Conservation (phyloP, 2,113 vertebrate genomes). For the Pleuronectes platessa region DNA sequence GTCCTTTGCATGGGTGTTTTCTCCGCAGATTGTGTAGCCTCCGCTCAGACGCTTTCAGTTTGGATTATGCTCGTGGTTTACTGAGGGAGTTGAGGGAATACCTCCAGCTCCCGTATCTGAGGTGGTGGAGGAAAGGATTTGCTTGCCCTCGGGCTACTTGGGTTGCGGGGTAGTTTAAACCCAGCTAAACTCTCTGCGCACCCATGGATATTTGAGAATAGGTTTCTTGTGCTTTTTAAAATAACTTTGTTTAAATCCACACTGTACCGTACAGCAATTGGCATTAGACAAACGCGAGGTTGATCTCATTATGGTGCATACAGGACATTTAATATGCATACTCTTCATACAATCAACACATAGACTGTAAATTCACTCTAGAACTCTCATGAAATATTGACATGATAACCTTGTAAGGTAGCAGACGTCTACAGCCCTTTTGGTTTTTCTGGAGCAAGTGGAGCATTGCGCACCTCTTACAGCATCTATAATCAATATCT, state of each 20-base stretch:
- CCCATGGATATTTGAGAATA: constrained; percentile 40
- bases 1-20: constrained; percentile 64
- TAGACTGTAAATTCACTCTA: background rate
- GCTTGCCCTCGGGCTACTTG: constrained; percentile 64
- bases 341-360: background rate
- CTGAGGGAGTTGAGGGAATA: constrained; percentile 70
- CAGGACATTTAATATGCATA: constrained; percentile 17
- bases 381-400: background rate
- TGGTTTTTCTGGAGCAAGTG: background rate
- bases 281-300: background rate
- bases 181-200: constrained; percentile 53
- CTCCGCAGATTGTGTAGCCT: constrained; percentile 64
- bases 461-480: background rate
- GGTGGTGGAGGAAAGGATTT: constrained; percentile 67
- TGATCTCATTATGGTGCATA: background rate
- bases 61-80: constrained; percentile 72
- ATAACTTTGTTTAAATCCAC: constrained; percentile 17
- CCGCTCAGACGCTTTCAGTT: constrained; percentile 50
- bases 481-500: constrained; percentile 3
- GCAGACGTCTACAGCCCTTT: background rate
- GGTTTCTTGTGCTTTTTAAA: constrained; percentile 39
- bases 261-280: constrained; percentile 17
- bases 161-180: constrained; percentile 61
- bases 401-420: background rate
- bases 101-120: constrained; percentile 63